Evolutionary conservation across 2,888 invertebrate genomes (phyloP), one percentile per base, ranked within the genome.

Genomic region (Cantharis lateralis): DNA sequence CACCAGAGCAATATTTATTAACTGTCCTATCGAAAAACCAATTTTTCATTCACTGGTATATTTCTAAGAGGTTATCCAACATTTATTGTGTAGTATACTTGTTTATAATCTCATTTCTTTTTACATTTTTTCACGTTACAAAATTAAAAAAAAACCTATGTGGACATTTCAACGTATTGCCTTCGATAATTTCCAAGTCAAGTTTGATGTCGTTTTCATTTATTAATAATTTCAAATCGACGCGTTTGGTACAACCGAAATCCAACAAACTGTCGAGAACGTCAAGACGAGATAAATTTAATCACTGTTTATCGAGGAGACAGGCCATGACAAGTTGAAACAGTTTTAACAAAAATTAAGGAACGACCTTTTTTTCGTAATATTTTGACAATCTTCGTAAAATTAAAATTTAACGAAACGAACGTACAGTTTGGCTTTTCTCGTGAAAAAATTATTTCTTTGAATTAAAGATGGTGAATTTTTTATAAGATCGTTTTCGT

Each of bases 1-100:
- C 83, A 83, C 82, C 82, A 80, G 80, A 81, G 80, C 81, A 79
- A 80, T 84, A 84, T 84, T 85, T 84, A 85, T 85, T 84, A 85
- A 84, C 82, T 84, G 79, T 78, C 78, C 79, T 80, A 81, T 79
- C 78, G 80, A 79, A 80, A 72, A 80, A 79, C 72, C 81, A 82
- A 83, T 84, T 84, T 83, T 83, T 84, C 84, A 84, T 83, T 80
- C 82, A 80, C 81, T 84, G 10, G 26, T 28, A 83, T 84, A 82
- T 83, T 83, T 83, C 77, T 77, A 76, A 78, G 75, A 74, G 79
- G 78, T 75, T 78, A 77, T 78, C 80, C 71, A 80, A 79, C 80
- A 81, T 81, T 81, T 81, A 81, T 81, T 81, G 79, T 77, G 76
- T 73, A 77, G 78, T 81, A 80, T 79, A 11, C 64, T 66, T 66